These are phyloP conservation scores for Chloromyia formosa DNA, from an alignment of 2,888 invertebrate species.

Conservation along the genomic window DNA sequence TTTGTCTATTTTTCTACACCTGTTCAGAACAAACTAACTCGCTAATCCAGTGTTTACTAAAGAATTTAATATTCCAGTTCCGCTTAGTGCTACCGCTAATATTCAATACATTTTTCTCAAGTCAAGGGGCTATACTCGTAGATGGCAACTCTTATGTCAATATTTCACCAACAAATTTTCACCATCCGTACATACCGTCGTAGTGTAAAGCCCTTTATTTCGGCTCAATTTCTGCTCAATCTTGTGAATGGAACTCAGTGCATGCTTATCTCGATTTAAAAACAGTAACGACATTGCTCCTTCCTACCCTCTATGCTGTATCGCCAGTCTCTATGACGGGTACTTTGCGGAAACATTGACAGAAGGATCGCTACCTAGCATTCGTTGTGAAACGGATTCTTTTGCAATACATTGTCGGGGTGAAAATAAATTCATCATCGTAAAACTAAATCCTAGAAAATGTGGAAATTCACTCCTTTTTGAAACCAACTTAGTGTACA, in stretches of 20 bases:
- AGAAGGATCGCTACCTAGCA: no score
- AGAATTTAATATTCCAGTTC: no score
- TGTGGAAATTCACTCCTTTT: constrained; percentile 15
- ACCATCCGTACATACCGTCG: not conserved
- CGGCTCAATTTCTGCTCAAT: constrained; percentile 35
- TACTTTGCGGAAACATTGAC: not conserved
- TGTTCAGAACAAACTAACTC: no score
- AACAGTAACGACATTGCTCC: constrained; percentile 17
- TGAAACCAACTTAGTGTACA: not conserved
- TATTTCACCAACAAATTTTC: no score
- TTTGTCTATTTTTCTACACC: no score
- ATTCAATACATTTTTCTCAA: no score
- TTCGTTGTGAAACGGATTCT: constrained; percentile 1
- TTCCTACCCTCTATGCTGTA: not conserved
- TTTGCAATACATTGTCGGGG: not conserved
- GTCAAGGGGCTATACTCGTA: no score
- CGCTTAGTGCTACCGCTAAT: no score
- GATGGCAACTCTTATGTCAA: not conserved
- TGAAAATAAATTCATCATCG: constrained; percentile 24
- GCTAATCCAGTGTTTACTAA: no score
- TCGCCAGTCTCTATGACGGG: not conserved
- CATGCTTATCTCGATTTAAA: constrained; percentile 37
- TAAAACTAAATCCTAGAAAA: constrained; percentile 27
- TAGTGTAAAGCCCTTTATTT: constrained; percentile 38
- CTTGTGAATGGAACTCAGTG: constrained; percentile 27